These are phyloP conservation scores for Vanessa tameamea DNA, from an alignment of 1,140 invertebrate genomes.

Conservation along the genomic window DNA sequence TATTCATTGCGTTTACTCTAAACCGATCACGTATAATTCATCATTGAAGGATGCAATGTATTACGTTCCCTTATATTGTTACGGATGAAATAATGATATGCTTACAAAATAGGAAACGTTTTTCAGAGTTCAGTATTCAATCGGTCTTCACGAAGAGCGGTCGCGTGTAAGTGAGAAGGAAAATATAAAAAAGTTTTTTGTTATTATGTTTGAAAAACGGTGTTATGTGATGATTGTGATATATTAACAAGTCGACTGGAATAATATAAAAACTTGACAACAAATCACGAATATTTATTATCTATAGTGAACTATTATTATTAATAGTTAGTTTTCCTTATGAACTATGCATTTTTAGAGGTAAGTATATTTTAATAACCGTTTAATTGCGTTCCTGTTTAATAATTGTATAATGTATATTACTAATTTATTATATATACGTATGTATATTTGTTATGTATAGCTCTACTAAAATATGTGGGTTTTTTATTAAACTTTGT, in stretches of 20 bases:
- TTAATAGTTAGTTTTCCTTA: not conserved
- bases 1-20: not conserved
- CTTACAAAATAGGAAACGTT: slow-evolving; percentile 1
- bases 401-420: not conserved
- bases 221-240: not conserved
- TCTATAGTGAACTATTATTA: not conserved
- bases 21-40: not conserved
- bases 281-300: not conserved
- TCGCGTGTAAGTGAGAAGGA: not conserved
- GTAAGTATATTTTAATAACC: not conserved
- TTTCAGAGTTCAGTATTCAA: slow-evolving; percentile 5
- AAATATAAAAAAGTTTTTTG: slow-evolving; percentile 1
- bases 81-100: not conserved
- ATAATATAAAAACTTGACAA: not conserved
- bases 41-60: not conserved
- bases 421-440: too few relatives aligned
- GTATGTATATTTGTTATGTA: too few relatives aligned
- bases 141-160: not conserved
- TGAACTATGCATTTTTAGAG: not conserved
- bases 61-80: not conserved
- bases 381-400: not conserved
- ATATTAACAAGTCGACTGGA: not conserved
- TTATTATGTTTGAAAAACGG: not conserved
- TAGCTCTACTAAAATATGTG: too few relatives aligned
- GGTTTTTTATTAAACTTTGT: too few relatives aligned